Conservation (phyloP, 2,797 vertebrate species). For the Pampus argenteus region DNA sequence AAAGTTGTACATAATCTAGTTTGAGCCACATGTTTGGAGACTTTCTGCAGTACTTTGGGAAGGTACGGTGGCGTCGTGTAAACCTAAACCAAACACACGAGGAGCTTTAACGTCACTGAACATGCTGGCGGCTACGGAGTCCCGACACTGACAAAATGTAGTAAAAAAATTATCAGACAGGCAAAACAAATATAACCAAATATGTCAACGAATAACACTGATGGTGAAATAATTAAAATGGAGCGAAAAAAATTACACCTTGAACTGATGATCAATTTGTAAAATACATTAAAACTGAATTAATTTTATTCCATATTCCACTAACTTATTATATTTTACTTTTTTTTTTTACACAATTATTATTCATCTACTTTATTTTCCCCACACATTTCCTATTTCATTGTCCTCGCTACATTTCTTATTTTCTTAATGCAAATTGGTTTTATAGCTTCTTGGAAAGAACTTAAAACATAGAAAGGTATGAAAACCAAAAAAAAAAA, state of each 20-base stretch:
- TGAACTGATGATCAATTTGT: background rate
- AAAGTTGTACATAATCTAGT: conserved; percentile 25
- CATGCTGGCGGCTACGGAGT: background rate
- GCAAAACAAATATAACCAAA: no score
- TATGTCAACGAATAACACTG: background rate
- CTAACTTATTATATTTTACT: background rate
- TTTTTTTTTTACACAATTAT: background rate
- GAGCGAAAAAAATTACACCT: no score
- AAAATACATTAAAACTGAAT: background rate
- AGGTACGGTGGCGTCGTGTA: background rate
- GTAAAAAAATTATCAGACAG: background rate
- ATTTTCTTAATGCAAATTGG: background rate
- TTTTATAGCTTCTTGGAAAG: no score
- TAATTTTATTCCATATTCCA: background rate
- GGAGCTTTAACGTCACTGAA: no score
- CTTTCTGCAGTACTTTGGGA: background rate
- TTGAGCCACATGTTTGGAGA: background rate
- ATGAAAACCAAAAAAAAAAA: no score
- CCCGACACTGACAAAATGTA: background rate
- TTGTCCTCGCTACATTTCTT: background rate
- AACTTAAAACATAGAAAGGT: no score
- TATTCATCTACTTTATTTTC: background rate
- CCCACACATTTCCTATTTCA: background rate
- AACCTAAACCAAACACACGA: background rate
- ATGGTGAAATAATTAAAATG: background rate